Evolutionary conservation across 2,888 invertebrate species (phyloP).

Genomic region (Heliconius aoede): DNA sequence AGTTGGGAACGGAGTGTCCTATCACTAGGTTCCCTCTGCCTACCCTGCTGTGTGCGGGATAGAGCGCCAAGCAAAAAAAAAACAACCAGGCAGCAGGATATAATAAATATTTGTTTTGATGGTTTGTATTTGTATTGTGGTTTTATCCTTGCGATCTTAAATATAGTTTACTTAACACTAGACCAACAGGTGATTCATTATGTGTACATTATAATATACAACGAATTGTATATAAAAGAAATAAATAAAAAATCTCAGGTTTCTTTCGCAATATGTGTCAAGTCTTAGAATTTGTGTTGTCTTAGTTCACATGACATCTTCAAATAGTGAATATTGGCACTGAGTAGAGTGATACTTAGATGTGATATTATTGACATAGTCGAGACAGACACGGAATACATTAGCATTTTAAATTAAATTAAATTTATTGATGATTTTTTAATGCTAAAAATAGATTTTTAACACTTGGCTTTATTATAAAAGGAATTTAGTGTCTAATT

Average conservation of each 20-base stretch:
- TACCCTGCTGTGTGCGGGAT: no score
- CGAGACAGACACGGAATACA: not conserved
- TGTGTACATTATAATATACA: not conserved
- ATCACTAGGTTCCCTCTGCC: no score
- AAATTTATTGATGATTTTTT: not conserved
- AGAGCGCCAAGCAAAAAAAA: no score
- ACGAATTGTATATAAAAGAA: not conserved
- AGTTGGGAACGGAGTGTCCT: no score
- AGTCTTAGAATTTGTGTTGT: conserved; percentile 23
- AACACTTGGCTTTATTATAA: not conserved
- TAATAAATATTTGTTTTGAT: not conserved
- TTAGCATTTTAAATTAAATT: not conserved
- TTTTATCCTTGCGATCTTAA: not conserved
- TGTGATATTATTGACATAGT: conserved; percentile 15
- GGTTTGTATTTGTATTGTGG: no score
- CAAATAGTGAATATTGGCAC: conserved; percentile 31
- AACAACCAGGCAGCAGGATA: not conserved
- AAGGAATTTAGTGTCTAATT: not conserved
- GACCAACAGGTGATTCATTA: not conserved
- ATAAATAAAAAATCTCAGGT: not conserved
- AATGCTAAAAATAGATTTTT: no score
- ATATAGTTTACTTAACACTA: conserved; percentile 5
- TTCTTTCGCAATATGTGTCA: not conserved
- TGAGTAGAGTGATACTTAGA: conserved; percentile 23
- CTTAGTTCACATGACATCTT: conserved; percentile 13